Evolutionary conservation across 1,140 invertebrate species (phyloP).

Genomic region (Matsumurasca onukii): DNA sequence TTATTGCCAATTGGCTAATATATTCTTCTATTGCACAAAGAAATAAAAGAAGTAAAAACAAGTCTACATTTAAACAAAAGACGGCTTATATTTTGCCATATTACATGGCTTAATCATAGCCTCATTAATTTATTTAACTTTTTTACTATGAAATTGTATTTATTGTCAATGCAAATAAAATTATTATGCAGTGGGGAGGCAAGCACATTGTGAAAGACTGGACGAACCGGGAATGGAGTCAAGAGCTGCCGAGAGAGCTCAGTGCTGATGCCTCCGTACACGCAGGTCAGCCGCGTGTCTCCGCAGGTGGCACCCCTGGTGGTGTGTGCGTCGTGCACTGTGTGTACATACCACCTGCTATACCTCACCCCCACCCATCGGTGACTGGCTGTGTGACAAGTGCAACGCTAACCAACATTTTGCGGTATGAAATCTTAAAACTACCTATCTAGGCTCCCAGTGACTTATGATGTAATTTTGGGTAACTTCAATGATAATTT

Average conservation of each 20-base stretch:
- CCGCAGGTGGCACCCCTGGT: constrained; percentile 49
- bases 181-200: background rate
- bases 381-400: constrained; percentile 55
- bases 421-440: constrained; percentile 13
- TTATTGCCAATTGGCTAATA: too few species aligned
- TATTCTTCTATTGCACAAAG: too few species aligned
- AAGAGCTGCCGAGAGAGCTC: constrained; percentile 28
- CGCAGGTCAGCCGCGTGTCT: constrained; percentile 1
- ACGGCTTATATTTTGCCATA: too few species aligned
- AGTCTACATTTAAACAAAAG: too few species aligned
- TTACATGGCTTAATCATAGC: too few species aligned
- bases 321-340: constrained; percentile 50
- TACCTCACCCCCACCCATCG: constrained; percentile 38
- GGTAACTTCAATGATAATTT: too few species aligned
- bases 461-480: too few species aligned
- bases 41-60: too few species aligned
- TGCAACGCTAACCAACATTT: constrained; percentile 43
- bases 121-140: too few species aligned
- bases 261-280: constrained; percentile 13
- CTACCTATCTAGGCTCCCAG: too few species aligned
- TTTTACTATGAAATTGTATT: too few species aligned
- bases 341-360: constrained; percentile 54
- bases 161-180: too few species aligned
- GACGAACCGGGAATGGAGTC: constrained; percentile 13
- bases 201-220: constrained; percentile 15